phyloP scores from a whole-genome alignment of 2,797 vertebrate species.

The Gephyroberyx darwinii region DNA sequence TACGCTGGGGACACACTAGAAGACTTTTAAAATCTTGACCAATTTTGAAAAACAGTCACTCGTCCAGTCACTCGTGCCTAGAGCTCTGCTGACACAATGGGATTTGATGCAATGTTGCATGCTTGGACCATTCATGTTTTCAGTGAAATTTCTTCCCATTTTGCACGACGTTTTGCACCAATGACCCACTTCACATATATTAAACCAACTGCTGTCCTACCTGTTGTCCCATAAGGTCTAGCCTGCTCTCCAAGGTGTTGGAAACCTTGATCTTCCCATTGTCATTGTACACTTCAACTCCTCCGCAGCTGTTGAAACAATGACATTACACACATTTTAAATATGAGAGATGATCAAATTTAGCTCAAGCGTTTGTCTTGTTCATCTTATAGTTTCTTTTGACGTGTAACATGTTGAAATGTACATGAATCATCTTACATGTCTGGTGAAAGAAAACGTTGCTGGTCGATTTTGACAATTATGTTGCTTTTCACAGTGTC shows the following conservation, averaged over 20 bases:
- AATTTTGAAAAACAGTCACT: no score
- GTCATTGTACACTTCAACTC: constrained; percentile 90
- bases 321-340: background rate
- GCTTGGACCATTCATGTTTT: no score
- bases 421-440: constrained; percentile 79
- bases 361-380: background rate
- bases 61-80: no score
- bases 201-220: constrained; percentile 67
- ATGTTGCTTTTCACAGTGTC: constrained; percentile 87
- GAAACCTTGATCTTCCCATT: constrained; percentile 95
- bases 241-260: constrained; percentile 93
- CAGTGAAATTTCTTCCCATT: no score
- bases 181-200: no score
- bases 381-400: background rate
- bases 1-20: no score
- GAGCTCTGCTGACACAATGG: no score
- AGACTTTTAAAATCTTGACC: no score
- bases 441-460: constrained; percentile 88
- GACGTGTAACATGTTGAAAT: background rate
- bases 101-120: no score
- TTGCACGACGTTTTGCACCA: no score
- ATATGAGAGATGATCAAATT: background rate
- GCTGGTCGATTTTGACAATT: constrained; percentile 86
- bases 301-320: constrained; percentile 85
- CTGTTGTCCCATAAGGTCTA: constrained; percentile 95